phyloP scores from a whole-genome alignment of 2,797 vertebrate species.

The Acestrorhynchus altus region DNA sequence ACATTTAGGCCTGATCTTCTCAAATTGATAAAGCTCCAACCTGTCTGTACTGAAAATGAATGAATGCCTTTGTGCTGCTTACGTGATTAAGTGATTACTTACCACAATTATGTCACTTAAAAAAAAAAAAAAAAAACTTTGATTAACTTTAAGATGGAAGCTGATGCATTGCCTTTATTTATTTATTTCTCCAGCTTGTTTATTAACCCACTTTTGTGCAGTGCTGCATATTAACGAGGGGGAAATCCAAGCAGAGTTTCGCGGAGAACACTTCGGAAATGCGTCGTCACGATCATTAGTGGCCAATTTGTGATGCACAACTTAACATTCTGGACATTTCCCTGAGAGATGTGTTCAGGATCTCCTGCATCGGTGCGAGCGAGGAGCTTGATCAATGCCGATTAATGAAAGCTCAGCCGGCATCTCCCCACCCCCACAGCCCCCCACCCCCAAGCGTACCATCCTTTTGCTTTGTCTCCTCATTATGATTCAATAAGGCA shows the following conservation, averaged over 20 bases:
- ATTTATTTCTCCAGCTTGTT: neutral
- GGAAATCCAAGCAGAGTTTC: neutral
- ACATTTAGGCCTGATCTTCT: no score
- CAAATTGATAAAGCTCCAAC: no score
- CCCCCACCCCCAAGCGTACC: constrained; percentile 12
- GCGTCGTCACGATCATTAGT: neutral
- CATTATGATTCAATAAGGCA: constrained; percentile 68
- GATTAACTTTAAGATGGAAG: neutral
- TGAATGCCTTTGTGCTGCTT: no score
- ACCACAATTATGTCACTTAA: no score
- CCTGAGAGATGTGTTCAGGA: constrained; percentile 18
- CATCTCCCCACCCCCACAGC: neutral
- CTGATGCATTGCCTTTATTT: neutral
- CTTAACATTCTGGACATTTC: neutral
- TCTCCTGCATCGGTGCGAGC: neutral
- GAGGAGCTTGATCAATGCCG: constrained; percentile 44
- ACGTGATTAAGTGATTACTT: no score
- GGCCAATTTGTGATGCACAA: neutral
- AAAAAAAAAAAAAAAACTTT: neutral
- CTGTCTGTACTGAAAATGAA: no score
- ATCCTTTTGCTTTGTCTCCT: constrained; percentile 53
- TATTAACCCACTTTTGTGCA: neutral
- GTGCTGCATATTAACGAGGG: neutral
- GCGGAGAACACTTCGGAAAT: neutral
- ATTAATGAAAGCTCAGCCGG: constrained; percentile 52